Evolutionary conservation across 2,113 vertebrate species (phyloP).

Genomic region (Trichomycterus rosablanca): DNA sequence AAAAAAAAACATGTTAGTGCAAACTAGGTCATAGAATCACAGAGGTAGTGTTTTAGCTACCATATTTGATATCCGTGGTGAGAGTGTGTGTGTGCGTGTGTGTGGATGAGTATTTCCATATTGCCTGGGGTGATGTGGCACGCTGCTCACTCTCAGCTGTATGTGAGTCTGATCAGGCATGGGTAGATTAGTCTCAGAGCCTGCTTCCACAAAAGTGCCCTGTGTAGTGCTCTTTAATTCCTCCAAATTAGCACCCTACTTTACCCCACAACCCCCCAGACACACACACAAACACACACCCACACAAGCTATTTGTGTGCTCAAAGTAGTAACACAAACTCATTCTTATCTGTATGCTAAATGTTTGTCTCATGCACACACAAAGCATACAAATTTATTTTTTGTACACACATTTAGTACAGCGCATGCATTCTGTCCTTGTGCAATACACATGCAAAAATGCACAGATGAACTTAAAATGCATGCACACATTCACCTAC

Average conservation of each 20-base stretch:
- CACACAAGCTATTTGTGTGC: constrained; percentile 4
- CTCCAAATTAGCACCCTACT: constrained; percentile 69
- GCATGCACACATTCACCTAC: constrained; percentile 1
- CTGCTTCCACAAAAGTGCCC: constrained; percentile 67
- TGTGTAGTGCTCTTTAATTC: constrained; percentile 77
- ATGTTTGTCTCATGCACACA: background rate
- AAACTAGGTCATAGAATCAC: too few species aligned
- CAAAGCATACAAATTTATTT: background rate
- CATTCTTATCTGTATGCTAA: background rate
- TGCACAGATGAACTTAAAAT: constrained; percentile 26
- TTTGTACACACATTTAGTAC: background rate
- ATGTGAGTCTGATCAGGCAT: constrained; percentile 56
- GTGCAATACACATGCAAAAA: constrained; percentile 6
- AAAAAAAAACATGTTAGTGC: too few species aligned
- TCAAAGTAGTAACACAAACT: constrained; percentile 9
- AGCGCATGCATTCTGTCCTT: constrained; percentile 6
- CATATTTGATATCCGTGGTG: constrained; percentile 14
- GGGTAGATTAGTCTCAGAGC: constrained; percentile 71
- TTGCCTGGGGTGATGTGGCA: constrained; percentile 26
- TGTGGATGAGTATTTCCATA: constrained; percentile 30
- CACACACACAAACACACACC: constrained; percentile 13
- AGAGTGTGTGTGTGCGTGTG: constrained; percentile 8
- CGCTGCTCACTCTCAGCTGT: constrained; percentile 30
- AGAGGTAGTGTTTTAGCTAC: constrained; percentile 15
- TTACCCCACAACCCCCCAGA: constrained; percentile 53